These are phyloP conservation scores for Diuraphis noxia DNA, from an alignment of 1,140 invertebrate genomes.

Conservation along the genomic window DNA sequence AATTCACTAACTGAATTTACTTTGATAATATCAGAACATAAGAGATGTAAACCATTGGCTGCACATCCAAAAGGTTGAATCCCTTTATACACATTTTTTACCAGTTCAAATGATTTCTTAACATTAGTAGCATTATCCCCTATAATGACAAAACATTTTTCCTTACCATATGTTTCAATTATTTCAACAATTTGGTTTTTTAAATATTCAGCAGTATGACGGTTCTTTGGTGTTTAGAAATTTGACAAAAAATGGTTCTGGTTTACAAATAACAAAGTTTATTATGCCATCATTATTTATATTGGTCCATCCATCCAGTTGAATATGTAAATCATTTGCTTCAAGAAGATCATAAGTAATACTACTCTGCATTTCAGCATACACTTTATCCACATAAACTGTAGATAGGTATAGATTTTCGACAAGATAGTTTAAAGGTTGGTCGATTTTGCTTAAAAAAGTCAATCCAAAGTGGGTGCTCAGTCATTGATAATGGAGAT, in stretches of 20 bases:
- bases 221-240: not conserved
- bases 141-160: not conserved
- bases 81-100: not conserved
- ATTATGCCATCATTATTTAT: slow-evolving; percentile 5
- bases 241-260: not conserved
- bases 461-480: not conserved
- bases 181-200: not conserved
- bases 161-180: not conserved
- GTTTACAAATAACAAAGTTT: not conserved
- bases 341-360: not conserved
- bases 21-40: not conserved
- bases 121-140: slow-evolving; percentile 14
- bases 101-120: not conserved
- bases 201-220: not conserved
- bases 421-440: not conserved
- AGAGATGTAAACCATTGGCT: not conserved
- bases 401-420: not conserved
- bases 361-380: not conserved
- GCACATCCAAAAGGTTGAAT: not conserved
- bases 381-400: not conserved
- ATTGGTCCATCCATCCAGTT: not conserved
- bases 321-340: not conserved
- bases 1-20: not conserved
- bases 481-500: not conserved
- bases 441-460: not conserved